Evolutionary conservation across 1,140 invertebrate genomes (phyloP).

Genomic region (Sarcophaga bullata): DNA sequence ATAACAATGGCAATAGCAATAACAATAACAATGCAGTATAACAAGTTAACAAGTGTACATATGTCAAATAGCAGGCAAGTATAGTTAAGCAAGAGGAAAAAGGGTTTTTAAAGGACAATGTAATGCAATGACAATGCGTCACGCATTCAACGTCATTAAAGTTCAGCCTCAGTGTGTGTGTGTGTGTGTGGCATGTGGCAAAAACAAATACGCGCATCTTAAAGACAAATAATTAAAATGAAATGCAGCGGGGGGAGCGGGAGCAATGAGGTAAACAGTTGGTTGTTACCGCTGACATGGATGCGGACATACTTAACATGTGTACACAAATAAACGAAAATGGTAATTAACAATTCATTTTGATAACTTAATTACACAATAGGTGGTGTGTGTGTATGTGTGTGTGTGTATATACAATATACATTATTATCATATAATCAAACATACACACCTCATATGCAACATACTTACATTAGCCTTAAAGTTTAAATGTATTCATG

Average conservation of each 20-base stretch:
- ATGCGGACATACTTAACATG: neutral
- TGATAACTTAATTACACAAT: constrained; percentile 31
- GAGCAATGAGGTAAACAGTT: too few relatives aligned
- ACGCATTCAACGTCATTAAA: too few relatives aligned
- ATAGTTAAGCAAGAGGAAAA: too few relatives aligned
- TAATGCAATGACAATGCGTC: too few relatives aligned
- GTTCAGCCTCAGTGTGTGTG: neutral
- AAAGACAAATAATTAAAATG: too few relatives aligned
- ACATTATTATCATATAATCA: neutral
- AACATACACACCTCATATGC: neutral
- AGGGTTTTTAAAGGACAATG: too few relatives aligned
- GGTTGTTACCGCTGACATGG: too few relatives aligned
- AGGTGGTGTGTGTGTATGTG: neutral
- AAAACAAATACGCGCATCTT: too few relatives aligned
- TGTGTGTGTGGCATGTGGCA: neutral
- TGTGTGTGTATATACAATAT: too few relatives aligned
- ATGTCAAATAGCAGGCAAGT: neutral
- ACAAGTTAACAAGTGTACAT: neutral
- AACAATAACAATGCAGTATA: neutral
- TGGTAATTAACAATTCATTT: constrained; percentile 19
- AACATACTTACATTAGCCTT: neutral
- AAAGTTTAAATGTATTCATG: too few relatives aligned
- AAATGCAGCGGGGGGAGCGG: too few relatives aligned
- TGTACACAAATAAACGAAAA: neutral
- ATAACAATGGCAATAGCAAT: neutral